Base-by-base conservation (phyloP, 2,888 invertebrate genomes). In the Hypena proboscidalis region DNA sequence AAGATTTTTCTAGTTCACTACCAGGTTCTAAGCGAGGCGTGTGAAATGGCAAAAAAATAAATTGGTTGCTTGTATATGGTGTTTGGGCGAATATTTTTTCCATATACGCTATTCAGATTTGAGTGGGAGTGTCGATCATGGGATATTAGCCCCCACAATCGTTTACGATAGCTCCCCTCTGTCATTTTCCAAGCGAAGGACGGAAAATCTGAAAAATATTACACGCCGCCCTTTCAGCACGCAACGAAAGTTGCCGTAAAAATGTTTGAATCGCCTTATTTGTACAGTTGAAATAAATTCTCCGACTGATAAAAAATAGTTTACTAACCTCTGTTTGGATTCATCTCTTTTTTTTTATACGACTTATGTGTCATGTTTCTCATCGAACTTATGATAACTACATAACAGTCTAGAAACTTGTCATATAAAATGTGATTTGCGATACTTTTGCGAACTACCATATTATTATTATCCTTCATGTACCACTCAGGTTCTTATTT, bases 81-180 rank as follows among this genome's bases (percentile, higher is more conserved):
- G 42, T 59, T 39, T 40, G 40, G 57, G 47, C 50, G 46, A 49
- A 39, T 2, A 23, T 41, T 55, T 59, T 58, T 53, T 42, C 39
- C 50, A 32, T 47, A 47, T 35, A 53, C 19, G 40, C 34, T 11
- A 43, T 54, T 56, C 37, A 47, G 32, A 39, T 42, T 25, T 41
- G 43, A 46, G 44, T 59, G 39, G 47, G 50, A 47, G 54, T 59
- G 57, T 57, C 57, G 46, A 59, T 59, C 54, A 47, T 54, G 42
- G 44, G 32, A 47, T 54, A 59, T 59, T 59, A 59, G 59, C 38
- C 57, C 29, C 48, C 54, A 43, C 47, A 54, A 59, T 54, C 57
- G 54, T 45, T 47, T 33, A 14, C 31, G 13, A 40, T 50, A 27
- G 33, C 29, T 43, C 58, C 58, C 58, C 44, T 38, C 25, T 39